These are phyloP conservation scores for Delia radicum DNA, from an alignment of 1,140 invertebrate genomes.

Conservation along the genomic window DNA sequence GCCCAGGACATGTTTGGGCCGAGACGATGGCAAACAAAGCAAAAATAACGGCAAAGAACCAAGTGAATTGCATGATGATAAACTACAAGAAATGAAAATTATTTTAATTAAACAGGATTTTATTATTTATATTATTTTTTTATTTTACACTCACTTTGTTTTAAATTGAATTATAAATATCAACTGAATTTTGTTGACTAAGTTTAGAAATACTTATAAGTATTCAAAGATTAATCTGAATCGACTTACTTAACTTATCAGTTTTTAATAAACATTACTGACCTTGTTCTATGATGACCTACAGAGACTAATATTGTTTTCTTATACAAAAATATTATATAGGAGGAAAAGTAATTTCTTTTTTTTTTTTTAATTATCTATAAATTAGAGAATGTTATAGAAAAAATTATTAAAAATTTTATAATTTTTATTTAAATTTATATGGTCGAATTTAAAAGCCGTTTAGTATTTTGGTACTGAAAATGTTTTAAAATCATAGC, in stretches of 20 bases:
- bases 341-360: too few relatives aligned
- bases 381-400: too few relatives aligned
- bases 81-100: background rate
- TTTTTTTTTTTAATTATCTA: too few relatives aligned
- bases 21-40: slow-evolving; percentile 35
- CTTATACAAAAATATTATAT: too few relatives aligned
- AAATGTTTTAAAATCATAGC: too few relatives aligned
- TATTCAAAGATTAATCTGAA: background rate
- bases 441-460: too few relatives aligned
- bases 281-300: too few relatives aligned
- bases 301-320: too few relatives aligned
- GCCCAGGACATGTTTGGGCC: slow-evolving; percentile 40
- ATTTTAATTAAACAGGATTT: background rate
- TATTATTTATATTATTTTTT: too few relatives aligned
- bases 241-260: background rate
- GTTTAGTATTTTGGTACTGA: too few relatives aligned
- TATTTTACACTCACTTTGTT: background rate
- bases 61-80: slow-evolving; percentile 41
- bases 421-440: too few relatives aligned
- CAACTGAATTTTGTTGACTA: background rate
- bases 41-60: slow-evolving; percentile 41
- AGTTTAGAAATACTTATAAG: background rate
- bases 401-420: too few relatives aligned
- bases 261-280: background rate
- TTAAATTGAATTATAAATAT: background rate